Evolutionary conservation across 2,888 invertebrate genomes (phyloP).

Genomic region (Oscheius sp.): DNA sequence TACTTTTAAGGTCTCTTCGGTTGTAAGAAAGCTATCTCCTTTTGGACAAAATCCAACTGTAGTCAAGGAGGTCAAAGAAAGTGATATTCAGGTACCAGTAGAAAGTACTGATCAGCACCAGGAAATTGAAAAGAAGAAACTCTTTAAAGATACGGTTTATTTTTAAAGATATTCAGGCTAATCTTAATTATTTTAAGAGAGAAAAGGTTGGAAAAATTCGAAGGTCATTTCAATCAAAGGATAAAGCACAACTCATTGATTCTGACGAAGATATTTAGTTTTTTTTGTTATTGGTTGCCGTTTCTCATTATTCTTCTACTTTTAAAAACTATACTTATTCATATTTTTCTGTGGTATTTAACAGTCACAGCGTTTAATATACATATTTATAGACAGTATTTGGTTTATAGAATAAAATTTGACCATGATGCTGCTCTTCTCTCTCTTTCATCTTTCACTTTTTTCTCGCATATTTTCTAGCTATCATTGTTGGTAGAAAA

Average conservation of each 20-base stretch:
- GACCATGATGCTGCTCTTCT: too few species aligned
- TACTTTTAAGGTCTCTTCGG: conserved; percentile 23
- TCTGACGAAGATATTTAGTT: conserved; percentile 17
- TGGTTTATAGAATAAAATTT: too few species aligned
- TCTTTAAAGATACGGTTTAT: conserved; percentile 25
- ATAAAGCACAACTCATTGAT: conserved; percentile 21
- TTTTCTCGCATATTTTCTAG: too few species aligned
- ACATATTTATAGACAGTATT: not conserved
- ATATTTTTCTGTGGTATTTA: conserved; percentile 13
- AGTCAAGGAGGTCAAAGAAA: not conserved
- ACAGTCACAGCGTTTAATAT: conserved; percentile 5
- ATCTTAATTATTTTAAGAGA: conserved; percentile 15
- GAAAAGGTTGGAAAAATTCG: conserved; percentile 23
- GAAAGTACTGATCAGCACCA: not conserved
- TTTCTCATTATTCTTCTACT: not conserved
- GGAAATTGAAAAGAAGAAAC: conserved; percentile 17
- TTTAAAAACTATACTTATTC: not conserved
- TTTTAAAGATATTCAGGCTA: not conserved
- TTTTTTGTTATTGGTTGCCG: not conserved
- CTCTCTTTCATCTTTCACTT: too few species aligned
- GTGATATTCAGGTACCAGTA: not conserved
- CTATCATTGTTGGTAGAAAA: too few species aligned
- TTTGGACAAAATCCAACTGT: not conserved
- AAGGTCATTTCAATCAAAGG: conserved; percentile 28
- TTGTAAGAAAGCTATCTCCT: conserved; percentile 28